Evolutionary conservation across 2,888 invertebrate genomes (phyloP), one percentile per base, ranked within the genome.

Genomic region (Meteorus colon): DNA sequence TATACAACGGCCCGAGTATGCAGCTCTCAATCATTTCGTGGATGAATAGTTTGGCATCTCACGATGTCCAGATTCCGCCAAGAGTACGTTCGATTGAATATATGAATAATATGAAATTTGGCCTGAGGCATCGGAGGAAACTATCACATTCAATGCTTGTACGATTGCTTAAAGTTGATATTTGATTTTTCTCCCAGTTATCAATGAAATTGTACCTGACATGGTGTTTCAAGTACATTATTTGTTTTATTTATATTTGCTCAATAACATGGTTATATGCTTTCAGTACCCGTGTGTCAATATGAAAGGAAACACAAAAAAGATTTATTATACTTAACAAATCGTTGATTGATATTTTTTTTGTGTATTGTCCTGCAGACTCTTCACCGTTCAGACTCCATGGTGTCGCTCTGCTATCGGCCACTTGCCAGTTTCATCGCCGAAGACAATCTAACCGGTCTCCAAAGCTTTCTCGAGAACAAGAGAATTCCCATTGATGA

Each of bases 321-420:
- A 74, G 8, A 0, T 55, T 16, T 24, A 55, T 76, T 37, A n/a
- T 55, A 19, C 8, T 48, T 8, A 34, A 34, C 60, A 48, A 27
- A 37, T 66, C 70, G 24, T 68, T 72, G 55, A 51, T 68, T 51
- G 67, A 51, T 66, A 34, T 72, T 72, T 55, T 24, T 51, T 29
- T 73, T 60, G 41, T 19, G 41, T 1, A 67, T 55, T 80, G 84
- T 85, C 88, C 87, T 89, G 74, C 91, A 96, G 96, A 95, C 96
- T 91, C 94, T 96, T 90, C 95, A 95, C 90, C 95, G 95, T 91
- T 94, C 94, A 90, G 96, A 96, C 92, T 96, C 96, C 92, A 96
- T 96, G 96, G 95, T 96, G 92, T 96, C 96, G 83, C 92, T 96
- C 89, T 96, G 95, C 91, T 96, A 95, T 91, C 94, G 95, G 88